Base-by-base conservation (phyloP, 1,140 invertebrate species). In the Drosophila sproati region DNA sequence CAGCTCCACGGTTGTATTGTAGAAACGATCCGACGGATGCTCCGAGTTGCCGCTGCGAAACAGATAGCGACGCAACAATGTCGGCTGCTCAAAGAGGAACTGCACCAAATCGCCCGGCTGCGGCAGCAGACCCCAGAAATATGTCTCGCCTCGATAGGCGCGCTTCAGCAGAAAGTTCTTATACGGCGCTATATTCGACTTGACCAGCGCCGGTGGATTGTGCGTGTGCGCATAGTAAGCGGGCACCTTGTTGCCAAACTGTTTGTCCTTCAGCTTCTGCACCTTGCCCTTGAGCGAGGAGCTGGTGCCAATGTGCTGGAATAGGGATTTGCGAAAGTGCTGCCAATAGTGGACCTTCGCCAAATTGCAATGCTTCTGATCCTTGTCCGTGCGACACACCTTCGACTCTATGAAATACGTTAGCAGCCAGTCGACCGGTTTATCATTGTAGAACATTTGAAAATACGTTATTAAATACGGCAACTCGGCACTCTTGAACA, bases 201-300 rank as follows among this genome's bases (percentile, higher is more conserved):
- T 94, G 0, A 98, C 94, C 51, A 93, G 93, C 1, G 97, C 97
- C 4, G 96, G 94, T 7, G 96, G 95, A 55, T 96, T 96, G 91
- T 98, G 97, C n/a, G 95, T 94, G 78, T 98, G 96, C 0, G 96
- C 95, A 87, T 96, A 96, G 92, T 95, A 98, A 7, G 97, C 93
- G 10, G 96, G 95, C 32, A 98, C 94, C 92, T 98, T 98, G 57
- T 69, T 87, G 6, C 98, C 97, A 93, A 98, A 99, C 86, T 98
- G 96, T 91, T 97, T 97, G 92, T 99, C 98, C 96, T 98, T 98
- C 0, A 99, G 93, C 93, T 98, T 98, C 91, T 99, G 98, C 54
- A 99, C 96, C 95, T 99, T 99, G 70, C 98, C 98, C 93, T 97
- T 98, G 1, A 99, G 94, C 0, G 98, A 99, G 0, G 98, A 99